Evolutionary conservation across 2,797 vertebrate species (phyloP).

Genomic region (Aldrovandia affinis): DNA sequence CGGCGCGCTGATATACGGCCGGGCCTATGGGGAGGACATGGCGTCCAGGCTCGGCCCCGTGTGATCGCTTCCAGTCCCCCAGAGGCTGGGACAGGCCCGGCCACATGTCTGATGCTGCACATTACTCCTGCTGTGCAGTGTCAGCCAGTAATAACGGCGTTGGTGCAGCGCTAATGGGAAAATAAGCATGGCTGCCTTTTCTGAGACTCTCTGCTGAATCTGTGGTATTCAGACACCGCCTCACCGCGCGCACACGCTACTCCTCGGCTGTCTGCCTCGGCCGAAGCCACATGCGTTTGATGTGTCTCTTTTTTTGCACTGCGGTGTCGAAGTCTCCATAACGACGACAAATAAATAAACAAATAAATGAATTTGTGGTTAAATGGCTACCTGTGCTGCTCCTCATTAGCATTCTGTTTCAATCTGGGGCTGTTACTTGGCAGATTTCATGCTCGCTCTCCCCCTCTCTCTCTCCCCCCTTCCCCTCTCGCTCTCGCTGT

Average conservation of each 20-base stretch:
- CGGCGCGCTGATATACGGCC: conserved; percentile 1
- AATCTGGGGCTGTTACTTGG: conserved; percentile 5
- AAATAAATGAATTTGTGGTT: background rate
- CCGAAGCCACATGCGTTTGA: background rate
- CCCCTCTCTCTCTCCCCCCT: background rate
- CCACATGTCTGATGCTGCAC: conserved; percentile 6
- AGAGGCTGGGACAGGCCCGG: background rate
- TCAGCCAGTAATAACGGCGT: conserved; percentile 6
- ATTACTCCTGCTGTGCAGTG: conserved; percentile 5
- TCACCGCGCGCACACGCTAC: background rate
- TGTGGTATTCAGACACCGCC: no score
- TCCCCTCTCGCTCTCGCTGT: background rate
- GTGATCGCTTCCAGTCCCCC: background rate
- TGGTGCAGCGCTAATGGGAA: conserved; percentile 21
- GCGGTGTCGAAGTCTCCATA: background rate
- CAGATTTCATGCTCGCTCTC: background rate
- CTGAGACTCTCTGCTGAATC: background rate
- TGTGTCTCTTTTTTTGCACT: background rate
- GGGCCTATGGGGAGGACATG: background rate
- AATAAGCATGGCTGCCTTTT: conserved; percentile 24
- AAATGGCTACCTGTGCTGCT: background rate
- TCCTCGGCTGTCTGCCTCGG: background rate
- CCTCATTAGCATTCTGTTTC: background rate
- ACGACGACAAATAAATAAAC: background rate
- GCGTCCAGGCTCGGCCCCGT: background rate